Base-by-base conservation (phyloP, 2,797 vertebrate genomes). In the Rhinogobio ventralis region DNA sequence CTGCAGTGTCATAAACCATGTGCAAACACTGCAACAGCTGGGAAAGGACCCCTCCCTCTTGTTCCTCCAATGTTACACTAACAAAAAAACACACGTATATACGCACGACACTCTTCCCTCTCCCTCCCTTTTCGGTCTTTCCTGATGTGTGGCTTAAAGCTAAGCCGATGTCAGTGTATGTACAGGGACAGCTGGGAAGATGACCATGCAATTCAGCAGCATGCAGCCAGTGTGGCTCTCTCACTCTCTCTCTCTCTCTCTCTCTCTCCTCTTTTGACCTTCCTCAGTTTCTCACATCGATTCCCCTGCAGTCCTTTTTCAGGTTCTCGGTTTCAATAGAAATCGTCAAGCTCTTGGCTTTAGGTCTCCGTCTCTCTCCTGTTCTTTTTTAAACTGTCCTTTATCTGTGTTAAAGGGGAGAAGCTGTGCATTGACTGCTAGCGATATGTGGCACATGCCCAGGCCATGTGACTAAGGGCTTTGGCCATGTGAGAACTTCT, bases 1-100 rank as follows among this genome's bases (percentile, higher is more conserved):
- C 81, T 82, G 86, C 82, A 85, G 81, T 75, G 86, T 86, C 86
- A 86, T 86, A 86, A 86, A 86, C 69, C 82, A 81, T 84, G 68
- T 79, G 76, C 83, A 79, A 72, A 83, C 86, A 80, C 86, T 60
- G 82, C 82, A 87, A 87, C 82, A 87, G 82, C 86, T 87, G 82
- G 76, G 71, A 81, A 68, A 55, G 39, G 5, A 87, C 71, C 62
- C 82, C 81, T 80, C 77, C 85, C 71, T 84, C 81, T 81, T 68
- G 62, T 53, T 57, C 67, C 81, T 73, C 67, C 76, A 57, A 51
- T 66, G 25, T 72, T 69, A 86, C 75, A 66, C 81, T 77, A n/a
- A 28, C 62, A 75, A 49, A 68, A n/a, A 57, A 23, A 86, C 51
- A 68, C 51, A 57, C 28, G 14, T 42, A 78, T 42, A 78, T 19